phyloP scores from a whole-genome alignment of 2,888 invertebrate genomes.

The Polymixis lichenea region DNA sequence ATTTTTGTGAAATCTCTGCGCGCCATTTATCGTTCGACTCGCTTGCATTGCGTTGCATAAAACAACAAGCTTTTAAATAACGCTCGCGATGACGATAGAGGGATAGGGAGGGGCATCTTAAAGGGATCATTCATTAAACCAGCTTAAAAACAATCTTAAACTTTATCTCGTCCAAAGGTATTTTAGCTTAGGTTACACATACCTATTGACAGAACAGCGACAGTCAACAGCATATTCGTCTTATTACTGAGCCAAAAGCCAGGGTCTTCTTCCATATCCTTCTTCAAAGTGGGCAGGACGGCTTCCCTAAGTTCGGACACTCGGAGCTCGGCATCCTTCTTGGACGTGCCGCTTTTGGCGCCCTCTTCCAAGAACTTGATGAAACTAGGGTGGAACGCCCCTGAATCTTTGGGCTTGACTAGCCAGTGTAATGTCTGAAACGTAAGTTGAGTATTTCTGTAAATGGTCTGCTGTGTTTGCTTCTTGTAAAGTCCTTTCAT shows the following conservation, averaged over 20 bases:
- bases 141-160: background rate
- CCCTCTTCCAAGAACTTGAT: conserved; percentile 94
- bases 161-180: background rate
- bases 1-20: too few relatives aligned
- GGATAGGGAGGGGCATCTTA: too few relatives aligned
- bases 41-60: too few relatives aligned
- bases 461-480: background rate
- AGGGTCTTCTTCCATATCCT: conserved; percentile 90
- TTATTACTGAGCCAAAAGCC: conserved; percentile 93
- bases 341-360: conserved; percentile 92
- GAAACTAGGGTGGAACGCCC: conserved; percentile 95
- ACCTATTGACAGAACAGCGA: conserved; percentile 93
- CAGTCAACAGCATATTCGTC: conserved; percentile 92
- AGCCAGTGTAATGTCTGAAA: conserved; percentile 94
- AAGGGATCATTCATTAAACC: too few relatives aligned
- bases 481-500: background rate
- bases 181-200: conserved; percentile 53
- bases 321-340: conserved; percentile 93
- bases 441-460: conserved; percentile 2
- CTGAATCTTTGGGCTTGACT: conserved; percentile 94
- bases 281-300: conserved; percentile 91
- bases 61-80: too few relatives aligned
- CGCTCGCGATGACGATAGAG: too few relatives aligned
- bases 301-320: conserved; percentile 93
- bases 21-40: too few relatives aligned